Percentiles rank a stretch among this genome's conserved stretches.
phyloP scores from a whole-genome alignment of 37 sponge, comb jelly and placozoan species.

The Aplysina aerophoba region DNA sequence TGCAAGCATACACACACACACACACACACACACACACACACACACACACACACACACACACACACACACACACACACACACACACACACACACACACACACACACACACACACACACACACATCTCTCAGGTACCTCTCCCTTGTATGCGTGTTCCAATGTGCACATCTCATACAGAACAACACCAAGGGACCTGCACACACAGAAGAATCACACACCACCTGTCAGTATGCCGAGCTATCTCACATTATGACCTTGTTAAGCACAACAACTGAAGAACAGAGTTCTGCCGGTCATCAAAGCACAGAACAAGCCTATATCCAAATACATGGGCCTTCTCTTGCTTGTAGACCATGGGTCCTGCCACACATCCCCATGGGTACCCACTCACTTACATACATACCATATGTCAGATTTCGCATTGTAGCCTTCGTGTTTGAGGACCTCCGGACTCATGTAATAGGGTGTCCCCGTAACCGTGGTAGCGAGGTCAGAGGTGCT shows the following conservation, averaged over 20 bases:
- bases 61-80: too few relatives aligned
- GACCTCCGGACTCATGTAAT: conserved; percentile 99
- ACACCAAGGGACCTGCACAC: conserved; percentile 86
- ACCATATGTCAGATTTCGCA: conserved; percentile 97
- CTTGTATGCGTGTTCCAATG: conserved; percentile 83
- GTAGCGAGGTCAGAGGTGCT: conserved; percentile 92
- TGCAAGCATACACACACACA: background rate
- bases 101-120: background rate
- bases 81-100: background rate
- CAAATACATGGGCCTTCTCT: too few relatives aligned
- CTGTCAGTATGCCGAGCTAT: too few relatives aligned
- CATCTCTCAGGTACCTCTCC: conserved; percentile 65
- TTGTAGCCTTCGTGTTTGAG: conserved; percentile 95
- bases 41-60: too few relatives aligned
- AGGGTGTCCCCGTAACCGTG: conserved; percentile 97
- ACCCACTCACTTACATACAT: background rate
- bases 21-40: too few relatives aligned
- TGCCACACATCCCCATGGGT: too few relatives aligned
- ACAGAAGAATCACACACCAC: background rate
- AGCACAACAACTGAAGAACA: background rate
- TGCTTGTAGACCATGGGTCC: too few relatives aligned
- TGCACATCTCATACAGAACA: conserved; percentile 93
- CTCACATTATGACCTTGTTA: too few relatives aligned
- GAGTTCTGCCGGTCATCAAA: background rate
- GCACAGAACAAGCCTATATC: too few relatives aligned